Evolutionary conservation across 2,797 vertebrate species (phyloP).

Genomic region (Graptemys geographica): DNA sequence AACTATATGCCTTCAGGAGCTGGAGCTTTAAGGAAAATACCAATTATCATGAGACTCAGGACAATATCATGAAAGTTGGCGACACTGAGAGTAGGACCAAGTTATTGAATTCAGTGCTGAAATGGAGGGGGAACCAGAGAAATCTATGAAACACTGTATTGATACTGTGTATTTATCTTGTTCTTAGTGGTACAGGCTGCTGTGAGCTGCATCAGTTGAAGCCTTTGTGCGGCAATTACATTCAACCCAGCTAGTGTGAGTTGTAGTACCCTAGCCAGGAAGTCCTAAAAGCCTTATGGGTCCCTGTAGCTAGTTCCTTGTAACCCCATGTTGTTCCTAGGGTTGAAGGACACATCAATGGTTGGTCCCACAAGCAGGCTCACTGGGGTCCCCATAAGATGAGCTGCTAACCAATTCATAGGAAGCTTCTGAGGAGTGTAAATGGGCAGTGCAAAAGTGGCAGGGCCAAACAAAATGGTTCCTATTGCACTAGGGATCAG

Average conservation of each 20-base stretch:
- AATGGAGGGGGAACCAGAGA: neutral
- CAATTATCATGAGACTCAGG: neutral
- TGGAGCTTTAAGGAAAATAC: neutral
- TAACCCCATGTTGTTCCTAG: neutral
- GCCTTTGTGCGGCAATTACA: neutral
- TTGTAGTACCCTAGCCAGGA: too few relatives aligned
- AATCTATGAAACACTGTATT: neutral
- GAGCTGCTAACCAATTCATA: neutral
- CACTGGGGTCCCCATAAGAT: too few relatives aligned
- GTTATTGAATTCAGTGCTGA: neutral
- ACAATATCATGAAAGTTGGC: neutral
- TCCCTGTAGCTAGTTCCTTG: neutral
- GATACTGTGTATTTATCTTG: neutral
- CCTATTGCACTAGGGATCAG: neutral
- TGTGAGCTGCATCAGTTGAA: neutral
- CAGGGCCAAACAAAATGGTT: neutral
- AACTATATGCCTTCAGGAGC: neutral
- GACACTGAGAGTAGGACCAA: neutral
- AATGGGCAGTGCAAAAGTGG: neutral
- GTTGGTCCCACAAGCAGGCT: too few relatives aligned
- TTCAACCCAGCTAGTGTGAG: too few relatives aligned
- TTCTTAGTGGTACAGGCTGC: neutral
- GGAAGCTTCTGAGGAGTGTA: neutral
- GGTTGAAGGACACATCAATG: neutral
- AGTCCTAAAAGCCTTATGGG: too few relatives aligned